Evolutionary conservation across 2,797 vertebrate genomes (phyloP).

Genomic region (Glossophaga mutica): DNA sequence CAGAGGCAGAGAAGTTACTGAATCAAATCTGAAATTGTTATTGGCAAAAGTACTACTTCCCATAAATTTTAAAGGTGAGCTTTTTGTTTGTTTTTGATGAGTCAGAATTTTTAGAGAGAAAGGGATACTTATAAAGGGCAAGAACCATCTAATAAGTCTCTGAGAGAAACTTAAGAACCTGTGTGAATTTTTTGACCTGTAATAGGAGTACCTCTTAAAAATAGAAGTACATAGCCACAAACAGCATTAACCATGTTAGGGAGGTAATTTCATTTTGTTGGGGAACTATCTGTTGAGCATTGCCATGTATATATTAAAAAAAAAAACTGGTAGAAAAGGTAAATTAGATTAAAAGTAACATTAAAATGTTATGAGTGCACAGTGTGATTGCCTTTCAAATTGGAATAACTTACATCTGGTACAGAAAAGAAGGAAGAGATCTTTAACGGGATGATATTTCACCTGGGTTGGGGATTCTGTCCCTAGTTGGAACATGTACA

Average conservation of each 20-base stretch:
- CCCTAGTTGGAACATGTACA: neutral
- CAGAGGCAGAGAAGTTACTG: neutral
- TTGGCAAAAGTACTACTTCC: neutral
- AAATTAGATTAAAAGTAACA: neutral
- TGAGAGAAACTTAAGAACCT: neutral
- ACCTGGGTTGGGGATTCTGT: neutral
- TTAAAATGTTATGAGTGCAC: neutral
- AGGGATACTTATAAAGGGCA: neutral
- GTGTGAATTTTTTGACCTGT: neutral
- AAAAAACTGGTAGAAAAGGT: neutral
- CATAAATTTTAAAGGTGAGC: neutral
- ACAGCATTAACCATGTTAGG: neutral
- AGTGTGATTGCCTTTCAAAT: neutral
- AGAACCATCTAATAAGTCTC: neutral
- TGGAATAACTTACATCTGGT: neutral
- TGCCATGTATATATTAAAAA: neutral
- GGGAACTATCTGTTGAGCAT: neutral
- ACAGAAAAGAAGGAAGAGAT: neutral
- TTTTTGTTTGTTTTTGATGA: neutral
- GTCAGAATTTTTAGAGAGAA: neutral
- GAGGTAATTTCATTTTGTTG: neutral
- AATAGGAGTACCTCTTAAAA: neutral
- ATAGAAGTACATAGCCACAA: neutral
- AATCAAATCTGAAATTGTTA: neutral
- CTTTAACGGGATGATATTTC: neutral